These are phyloP conservation scores for Mesopsocus fuscifrons DNA, from an alignment of 2,888 invertebrate genomes.

Conservation along the genomic window DNA sequence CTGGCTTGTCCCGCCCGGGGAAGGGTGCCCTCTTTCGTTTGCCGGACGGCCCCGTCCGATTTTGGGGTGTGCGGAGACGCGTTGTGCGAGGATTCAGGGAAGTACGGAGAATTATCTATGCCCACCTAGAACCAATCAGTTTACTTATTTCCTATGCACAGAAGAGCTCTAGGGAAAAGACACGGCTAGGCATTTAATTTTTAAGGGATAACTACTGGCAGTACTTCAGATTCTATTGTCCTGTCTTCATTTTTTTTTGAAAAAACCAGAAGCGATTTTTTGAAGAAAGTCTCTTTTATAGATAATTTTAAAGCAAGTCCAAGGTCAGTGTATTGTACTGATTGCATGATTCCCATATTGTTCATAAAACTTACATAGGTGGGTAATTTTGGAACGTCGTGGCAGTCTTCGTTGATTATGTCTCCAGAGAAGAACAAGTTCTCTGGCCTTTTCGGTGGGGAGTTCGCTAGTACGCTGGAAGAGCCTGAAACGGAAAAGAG, in stretches of 20 bases:
- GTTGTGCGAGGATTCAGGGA: not conserved
- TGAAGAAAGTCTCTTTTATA: too few relatives aligned
- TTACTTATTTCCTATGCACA: too few relatives aligned
- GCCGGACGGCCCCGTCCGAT: constrained; percentile 4
- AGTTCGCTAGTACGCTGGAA: not conserved
- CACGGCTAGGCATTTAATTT: too few relatives aligned
- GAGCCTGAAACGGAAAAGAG: not conserved
- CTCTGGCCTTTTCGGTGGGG: constrained; percentile 6
- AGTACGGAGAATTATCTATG: not conserved
- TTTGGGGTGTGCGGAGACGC: constrained; percentile 1
- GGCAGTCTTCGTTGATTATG: constrained; percentile 7
- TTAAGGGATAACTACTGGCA: too few relatives aligned
- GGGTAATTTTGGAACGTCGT: constrained; percentile 1
- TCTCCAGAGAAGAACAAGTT: not conserved
- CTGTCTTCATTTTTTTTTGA: too few relatives aligned
- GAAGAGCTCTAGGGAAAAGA: too few relatives aligned
- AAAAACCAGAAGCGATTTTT: too few relatives aligned
- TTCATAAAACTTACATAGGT: constrained; percentile 3
- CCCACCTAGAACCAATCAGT: not conserved
- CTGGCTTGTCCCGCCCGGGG: too few relatives aligned
- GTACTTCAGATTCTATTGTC: too few relatives aligned
- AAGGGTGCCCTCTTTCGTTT: constrained; percentile 4
- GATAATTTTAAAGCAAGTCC: too few relatives aligned
- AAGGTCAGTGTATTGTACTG: too few relatives aligned
- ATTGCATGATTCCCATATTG: too few relatives aligned